Percentiles rank a stretch among this genome's conserved stretches.
Evolutionary conservation across 1,140 invertebrate genomes (phyloP).

Genomic region (Diorhabda elongata): DNA sequence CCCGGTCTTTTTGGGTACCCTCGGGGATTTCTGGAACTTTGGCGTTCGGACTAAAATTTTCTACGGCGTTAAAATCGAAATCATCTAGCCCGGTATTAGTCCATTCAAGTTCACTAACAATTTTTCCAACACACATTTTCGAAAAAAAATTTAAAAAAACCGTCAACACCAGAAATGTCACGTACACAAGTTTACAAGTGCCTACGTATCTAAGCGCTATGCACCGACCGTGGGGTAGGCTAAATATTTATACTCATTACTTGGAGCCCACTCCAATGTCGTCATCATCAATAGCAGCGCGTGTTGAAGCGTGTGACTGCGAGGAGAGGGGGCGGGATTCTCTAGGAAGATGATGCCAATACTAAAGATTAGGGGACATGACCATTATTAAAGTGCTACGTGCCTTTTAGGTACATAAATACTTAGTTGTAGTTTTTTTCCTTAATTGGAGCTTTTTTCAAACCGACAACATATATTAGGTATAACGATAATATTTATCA

Average conservation of each 20-base stretch:
- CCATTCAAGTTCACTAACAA: slow-evolving; percentile 19
- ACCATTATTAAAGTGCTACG: too few species aligned
- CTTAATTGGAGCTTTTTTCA: too few species aligned
- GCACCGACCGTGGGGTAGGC: background rate
- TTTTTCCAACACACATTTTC: slow-evolving; percentile 33
- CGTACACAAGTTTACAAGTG: too few species aligned
- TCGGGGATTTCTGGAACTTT: slow-evolving; percentile 1
- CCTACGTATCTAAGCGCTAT: too few species aligned
- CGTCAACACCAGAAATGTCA: too few species aligned
- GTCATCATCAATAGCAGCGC: background rate
- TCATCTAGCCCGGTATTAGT: slow-evolving; percentile 5
- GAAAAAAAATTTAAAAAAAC: background rate
- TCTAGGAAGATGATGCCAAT: too few species aligned
- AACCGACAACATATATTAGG: too few species aligned
- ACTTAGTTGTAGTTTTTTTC: too few species aligned
- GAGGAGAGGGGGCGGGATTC: background rate
- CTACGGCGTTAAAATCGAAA: background rate
- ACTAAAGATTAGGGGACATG: too few species aligned
- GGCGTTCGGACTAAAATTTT: slow-evolving; percentile 9
- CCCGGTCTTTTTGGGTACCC: slow-evolving; percentile 4
- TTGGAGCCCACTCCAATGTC: background rate
- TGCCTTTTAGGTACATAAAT: too few species aligned
- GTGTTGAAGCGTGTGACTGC: background rate
- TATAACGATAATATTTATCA: too few species aligned
- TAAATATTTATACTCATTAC: background rate